These are phyloP conservation scores for Metallyticus violacea DNA, from an alignment of 2,888 invertebrate genomes.

Conservation along the genomic window DNA sequence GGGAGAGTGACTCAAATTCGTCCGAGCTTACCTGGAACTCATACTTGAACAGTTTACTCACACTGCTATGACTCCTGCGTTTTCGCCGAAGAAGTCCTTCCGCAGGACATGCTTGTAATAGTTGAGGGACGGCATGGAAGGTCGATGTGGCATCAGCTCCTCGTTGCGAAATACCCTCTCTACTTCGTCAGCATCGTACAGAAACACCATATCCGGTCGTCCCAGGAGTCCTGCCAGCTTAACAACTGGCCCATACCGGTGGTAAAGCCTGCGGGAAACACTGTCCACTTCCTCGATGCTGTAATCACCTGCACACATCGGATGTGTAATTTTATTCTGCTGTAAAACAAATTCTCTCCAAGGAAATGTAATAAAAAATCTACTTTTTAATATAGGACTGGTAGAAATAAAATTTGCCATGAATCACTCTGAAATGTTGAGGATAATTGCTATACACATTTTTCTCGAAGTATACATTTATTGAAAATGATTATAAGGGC, in stretches of 20 bases:
- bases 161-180: slow-evolving; percentile 67
- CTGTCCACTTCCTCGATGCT: slow-evolving; percentile 65
- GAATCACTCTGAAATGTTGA: too few relatives aligned
- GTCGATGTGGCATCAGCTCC: slow-evolving; percentile 65
- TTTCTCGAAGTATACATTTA: too few relatives aligned
- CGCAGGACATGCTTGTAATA: slow-evolving; percentile 68
- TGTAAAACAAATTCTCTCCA: too few relatives aligned
- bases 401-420: too few relatives aligned
- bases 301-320: slow-evolving; percentile 58
- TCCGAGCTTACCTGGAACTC: too few relatives aligned
- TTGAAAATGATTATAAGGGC: too few relatives aligned
- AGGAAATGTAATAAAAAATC: too few relatives aligned
- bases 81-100: slow-evolving; percentile 64
- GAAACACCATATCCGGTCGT: slow-evolving; percentile 69
- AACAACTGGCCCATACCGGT: slow-evolving; percentile 64
- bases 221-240: slow-evolving; percentile 66
- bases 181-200: slow-evolving; percentile 68
- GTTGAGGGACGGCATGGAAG: slow-evolving; percentile 72
- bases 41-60: neutral
- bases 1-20: too few relatives aligned
- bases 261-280: slow-evolving; percentile 57
- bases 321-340: too few relatives aligned
- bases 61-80: slow-evolving; percentile 71
- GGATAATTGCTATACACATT: too few relatives aligned
- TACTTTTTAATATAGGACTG: too few relatives aligned